Evolutionary conservation across 2,888 invertebrate genomes (phyloP).

Genomic region (Dendrolimus pini): DNA sequence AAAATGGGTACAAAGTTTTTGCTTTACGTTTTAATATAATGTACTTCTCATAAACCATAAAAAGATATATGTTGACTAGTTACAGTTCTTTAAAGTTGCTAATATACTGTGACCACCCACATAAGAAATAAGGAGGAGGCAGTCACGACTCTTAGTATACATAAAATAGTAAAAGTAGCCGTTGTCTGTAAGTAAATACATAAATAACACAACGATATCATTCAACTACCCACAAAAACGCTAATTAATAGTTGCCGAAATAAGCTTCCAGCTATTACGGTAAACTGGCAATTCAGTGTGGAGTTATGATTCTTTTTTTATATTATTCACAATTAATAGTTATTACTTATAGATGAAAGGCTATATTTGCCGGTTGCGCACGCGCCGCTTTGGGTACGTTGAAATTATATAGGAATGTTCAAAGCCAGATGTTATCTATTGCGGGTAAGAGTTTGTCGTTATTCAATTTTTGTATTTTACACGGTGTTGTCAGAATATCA

Average conservation of each 20-base stretch:
- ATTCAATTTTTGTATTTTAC: conserved; percentile 28
- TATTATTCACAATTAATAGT: conserved; percentile 50
- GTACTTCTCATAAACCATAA: no score
- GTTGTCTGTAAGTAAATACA: background rate
- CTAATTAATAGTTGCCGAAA: conserved; percentile 42
- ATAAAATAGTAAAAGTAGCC: background rate
- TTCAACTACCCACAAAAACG: conserved; percentile 22
- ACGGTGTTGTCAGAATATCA: background rate
- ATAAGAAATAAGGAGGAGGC: background rate
- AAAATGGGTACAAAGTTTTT: no score
- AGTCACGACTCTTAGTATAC: background rate
- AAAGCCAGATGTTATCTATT: conserved; percentile 37
- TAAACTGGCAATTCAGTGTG: conserved; percentile 38
- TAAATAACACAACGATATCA: background rate
- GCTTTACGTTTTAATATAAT: conserved; percentile 93
- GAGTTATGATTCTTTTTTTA: conserved; percentile 43
- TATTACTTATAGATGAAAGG: conserved; percentile 53
- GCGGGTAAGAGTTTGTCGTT: conserved; percentile 31
- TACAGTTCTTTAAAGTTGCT: no score
- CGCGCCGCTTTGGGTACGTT: conserved; percentile 31
- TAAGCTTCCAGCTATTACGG: conserved; percentile 53
- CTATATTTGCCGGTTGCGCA: conserved; percentile 41
- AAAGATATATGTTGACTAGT: no score
- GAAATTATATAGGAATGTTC: conserved; percentile 45
- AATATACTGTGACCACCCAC: background rate